These are phyloP conservation scores for Eucriotettix oculatus DNA, from an alignment of 2,888 invertebrate species.

Conservation along the genomic window DNA sequence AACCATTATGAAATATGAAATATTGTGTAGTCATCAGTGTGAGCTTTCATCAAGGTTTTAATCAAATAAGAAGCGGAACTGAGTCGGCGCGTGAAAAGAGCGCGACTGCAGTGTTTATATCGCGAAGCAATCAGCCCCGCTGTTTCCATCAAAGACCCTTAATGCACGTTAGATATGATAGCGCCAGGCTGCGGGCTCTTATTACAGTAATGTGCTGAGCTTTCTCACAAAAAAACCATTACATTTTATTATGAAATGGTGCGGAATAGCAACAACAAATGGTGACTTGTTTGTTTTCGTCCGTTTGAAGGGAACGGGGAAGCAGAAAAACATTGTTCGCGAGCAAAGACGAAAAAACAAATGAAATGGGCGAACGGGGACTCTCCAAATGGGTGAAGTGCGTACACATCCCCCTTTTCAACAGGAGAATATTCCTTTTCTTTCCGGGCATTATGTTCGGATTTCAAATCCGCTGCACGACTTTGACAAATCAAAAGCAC, in stretches of 20 bases:
- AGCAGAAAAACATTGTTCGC: not conserved
- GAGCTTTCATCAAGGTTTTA: not conserved
- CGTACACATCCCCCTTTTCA: not conserved
- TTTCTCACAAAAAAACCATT: not conserved
- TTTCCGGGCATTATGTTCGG: conserved; percentile 5
- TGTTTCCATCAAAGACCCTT: no score
- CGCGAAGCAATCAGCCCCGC: no score
- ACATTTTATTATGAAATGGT: conserved; percentile 5
- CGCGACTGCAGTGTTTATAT: no score
- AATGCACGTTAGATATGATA: no score
- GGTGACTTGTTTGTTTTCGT: not conserved
- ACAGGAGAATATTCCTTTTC: conserved; percentile 1
- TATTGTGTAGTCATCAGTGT: no score
- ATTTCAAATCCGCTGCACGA: conserved; percentile 7
- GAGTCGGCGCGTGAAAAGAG: not conserved
- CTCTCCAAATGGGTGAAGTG: not conserved
- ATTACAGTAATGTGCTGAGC: not conserved
- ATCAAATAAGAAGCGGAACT: not conserved
- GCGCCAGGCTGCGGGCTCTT: not conserved
- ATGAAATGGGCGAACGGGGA: not conserved
- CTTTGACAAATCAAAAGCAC: conserved; percentile 10
- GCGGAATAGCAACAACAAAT: conserved; percentile 5
- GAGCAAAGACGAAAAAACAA: not conserved
- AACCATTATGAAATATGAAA: no score
- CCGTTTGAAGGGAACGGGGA: not conserved